These are phyloP conservation scores for Propithecus deckenii DNA, from an alignment of 2,797 vertebrate species.

Conservation along the genomic window DNA sequence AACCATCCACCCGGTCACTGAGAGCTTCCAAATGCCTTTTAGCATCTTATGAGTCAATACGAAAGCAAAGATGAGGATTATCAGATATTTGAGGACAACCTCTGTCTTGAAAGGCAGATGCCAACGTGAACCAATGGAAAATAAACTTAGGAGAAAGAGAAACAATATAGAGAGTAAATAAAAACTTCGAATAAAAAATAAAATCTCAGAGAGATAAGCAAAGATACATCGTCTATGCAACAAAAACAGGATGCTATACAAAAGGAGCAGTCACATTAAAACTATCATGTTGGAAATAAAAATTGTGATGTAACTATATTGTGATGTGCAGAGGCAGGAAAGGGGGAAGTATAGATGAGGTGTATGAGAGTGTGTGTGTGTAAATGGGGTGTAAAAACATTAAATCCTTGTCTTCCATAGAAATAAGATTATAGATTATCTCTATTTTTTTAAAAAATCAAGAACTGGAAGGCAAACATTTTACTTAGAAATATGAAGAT, in stretches of 20 bases:
- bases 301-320: not conserved
- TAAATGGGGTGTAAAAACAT: not conserved
- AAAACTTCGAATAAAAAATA: not conserved
- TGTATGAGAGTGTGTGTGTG: not conserved
- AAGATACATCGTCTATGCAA: not conserved
- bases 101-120: not conserved
- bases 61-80: not conserved
- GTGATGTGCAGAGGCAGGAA: not conserved
- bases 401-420: not conserved
- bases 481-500: slow-evolving; percentile 19
- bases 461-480: slow-evolving; percentile 23
- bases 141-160: not conserved
- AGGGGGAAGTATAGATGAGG: not conserved
- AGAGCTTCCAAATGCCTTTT: not conserved
- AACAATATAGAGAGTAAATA: not conserved
- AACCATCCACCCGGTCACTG: not conserved
- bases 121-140: not conserved
- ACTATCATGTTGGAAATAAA: not conserved
- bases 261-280: not conserved
- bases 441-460: not conserved
- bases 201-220: not conserved
- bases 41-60: not conserved
- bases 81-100: not conserved
- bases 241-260: not conserved
- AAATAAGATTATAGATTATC: not conserved